These are phyloP conservation scores for Geotrupes spiniger DNA, from an alignment of 2,888 invertebrate species.

Conservation along the genomic window DNA sequence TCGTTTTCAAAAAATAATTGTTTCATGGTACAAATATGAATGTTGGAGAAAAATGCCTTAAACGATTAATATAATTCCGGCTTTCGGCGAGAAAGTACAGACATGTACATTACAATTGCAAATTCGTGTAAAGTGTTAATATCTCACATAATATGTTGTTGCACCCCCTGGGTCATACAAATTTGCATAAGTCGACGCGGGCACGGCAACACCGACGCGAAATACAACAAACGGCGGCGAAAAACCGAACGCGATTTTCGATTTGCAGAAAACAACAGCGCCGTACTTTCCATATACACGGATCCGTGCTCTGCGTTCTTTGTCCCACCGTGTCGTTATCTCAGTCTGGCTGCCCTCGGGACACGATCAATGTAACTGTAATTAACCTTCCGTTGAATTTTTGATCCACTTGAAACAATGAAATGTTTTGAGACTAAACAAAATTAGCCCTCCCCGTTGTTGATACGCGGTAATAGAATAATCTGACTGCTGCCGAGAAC, in stretches of 20 bases:
- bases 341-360: constrained; percentile 34
- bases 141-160: constrained; percentile 2
- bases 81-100: constrained; percentile 4
- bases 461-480: constrained; percentile 70
- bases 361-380: constrained; percentile 56
- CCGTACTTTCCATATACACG: neutral
- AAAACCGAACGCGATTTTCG: constrained; percentile 1
- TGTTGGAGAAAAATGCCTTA: no score
- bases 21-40: no score
- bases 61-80: constrained; percentile 1
- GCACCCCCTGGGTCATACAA: neutral
- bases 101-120: constrained; percentile 12
- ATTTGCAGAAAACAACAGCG: neutral
- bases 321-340: constrained; percentile 2
- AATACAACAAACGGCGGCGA: neutral
- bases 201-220: no score
- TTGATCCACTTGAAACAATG: constrained; percentile 66
- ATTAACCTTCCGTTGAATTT: constrained; percentile 65
- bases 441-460: constrained; percentile 60
- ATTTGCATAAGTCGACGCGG: constrained; percentile 3
- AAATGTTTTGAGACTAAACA: constrained; percentile 68
- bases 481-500: constrained; percentile 54
- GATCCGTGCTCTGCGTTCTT: constrained; percentile 7
- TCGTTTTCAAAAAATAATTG: no score
- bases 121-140: constrained; percentile 9